phyloP scores from a whole-genome alignment of 1,140 invertebrate species.

The Leptestheria dahalacensis region DNA sequence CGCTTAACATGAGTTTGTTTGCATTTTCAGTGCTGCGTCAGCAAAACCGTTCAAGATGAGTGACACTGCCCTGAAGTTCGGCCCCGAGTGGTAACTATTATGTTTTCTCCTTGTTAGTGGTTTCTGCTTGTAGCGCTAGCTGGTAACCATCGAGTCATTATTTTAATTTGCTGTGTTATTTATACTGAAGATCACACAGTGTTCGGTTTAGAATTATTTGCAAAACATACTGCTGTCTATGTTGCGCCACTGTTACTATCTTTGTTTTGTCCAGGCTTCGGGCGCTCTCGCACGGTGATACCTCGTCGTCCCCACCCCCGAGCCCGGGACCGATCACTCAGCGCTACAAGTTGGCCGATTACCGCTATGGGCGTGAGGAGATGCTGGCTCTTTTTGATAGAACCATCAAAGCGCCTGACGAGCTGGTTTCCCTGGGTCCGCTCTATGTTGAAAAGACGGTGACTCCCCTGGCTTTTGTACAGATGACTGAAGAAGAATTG shows the following conservation, averaged over 20 bases:
- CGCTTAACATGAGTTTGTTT: too few relatives aligned
- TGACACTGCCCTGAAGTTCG: slow-evolving; percentile 17
- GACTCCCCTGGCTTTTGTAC: slow-evolving; percentile 54
- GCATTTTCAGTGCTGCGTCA: slow-evolving; percentile 8
- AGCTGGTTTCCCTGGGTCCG: slow-evolving; percentile 42
- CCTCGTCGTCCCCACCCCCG: slow-evolving; percentile 14
- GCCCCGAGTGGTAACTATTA: slow-evolving; percentile 17
- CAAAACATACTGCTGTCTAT: neutral
- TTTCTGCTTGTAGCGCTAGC: too few relatives aligned
- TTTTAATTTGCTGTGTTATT: too few relatives aligned
- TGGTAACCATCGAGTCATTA: too few relatives aligned
- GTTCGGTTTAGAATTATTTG: neutral
- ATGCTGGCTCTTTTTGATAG: slow-evolving; percentile 69
- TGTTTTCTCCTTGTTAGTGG: too few relatives aligned
- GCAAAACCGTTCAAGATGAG: slow-evolving; percentile 16
- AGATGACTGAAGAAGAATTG: slow-evolving; percentile 65
- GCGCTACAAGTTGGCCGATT: slow-evolving; percentile 50
- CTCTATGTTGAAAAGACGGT: slow-evolving; percentile 59
- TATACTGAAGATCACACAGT: too few relatives aligned
- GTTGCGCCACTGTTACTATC: neutral
- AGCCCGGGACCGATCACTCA: slow-evolving; percentile 19
- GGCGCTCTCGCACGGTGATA: slow-evolving; percentile 16
- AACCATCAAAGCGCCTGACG: slow-evolving; percentile 45
- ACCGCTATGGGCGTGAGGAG: slow-evolving; percentile 70
- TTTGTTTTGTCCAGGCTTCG: slow-evolving; percentile 14